Conservation (phyloP, 30 jellyfish, hydroid and myxozoan genomes). For the Phacellophora camtschatica region DNA sequence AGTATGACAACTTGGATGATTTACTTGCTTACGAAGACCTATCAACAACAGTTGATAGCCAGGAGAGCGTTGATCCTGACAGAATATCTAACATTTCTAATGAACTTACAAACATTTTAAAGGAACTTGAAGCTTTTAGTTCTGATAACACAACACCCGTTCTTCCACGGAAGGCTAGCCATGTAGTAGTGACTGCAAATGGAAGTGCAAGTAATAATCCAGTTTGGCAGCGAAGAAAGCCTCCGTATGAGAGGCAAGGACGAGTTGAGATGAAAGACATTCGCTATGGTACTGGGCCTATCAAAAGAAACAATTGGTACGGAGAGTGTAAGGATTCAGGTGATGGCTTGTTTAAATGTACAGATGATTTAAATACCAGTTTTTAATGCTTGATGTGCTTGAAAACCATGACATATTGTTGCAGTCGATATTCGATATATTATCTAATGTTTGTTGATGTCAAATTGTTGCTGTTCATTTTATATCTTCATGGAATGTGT, state of each 20-base stretch:
- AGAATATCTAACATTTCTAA: conserved; percentile 83
- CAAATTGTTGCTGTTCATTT: too few relatives aligned
- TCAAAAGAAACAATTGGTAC: conserved; percentile 36
- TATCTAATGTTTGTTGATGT: too few relatives aligned
- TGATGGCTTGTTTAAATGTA: conserved; percentile 45
- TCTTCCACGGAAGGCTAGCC: conserved; percentile 36
- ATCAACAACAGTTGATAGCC: conserved; percentile 38
- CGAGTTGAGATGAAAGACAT: conserved; percentile 53
- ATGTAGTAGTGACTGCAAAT: conserved; percentile 4
- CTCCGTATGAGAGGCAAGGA: conserved; percentile 48
- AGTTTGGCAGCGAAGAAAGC: conserved; percentile 60
- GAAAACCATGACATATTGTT: too few relatives aligned
- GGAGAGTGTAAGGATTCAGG: conserved; percentile 62
- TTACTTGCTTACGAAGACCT: conserved; percentile 17
- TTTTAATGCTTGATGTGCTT: not conserved
- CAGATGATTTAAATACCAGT: conserved; percentile 48
- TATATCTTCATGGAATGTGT: too few relatives aligned
- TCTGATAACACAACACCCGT: conserved; percentile 51
- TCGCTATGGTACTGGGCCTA: conserved; percentile 43
- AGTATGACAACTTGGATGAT: conserved; percentile 35
- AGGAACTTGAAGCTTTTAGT: conserved; percentile 87
- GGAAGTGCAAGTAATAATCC: conserved; percentile 25
- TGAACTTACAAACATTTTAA: conserved; percentile 78
- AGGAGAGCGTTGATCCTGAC: conserved; percentile 76
- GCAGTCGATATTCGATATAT: too few relatives aligned